Percentiles rank a stretch among this genome's conserved stretches.
Conservation (phyloP, 2,797 vertebrate genomes). For the Dallia pectoralis region DNA sequence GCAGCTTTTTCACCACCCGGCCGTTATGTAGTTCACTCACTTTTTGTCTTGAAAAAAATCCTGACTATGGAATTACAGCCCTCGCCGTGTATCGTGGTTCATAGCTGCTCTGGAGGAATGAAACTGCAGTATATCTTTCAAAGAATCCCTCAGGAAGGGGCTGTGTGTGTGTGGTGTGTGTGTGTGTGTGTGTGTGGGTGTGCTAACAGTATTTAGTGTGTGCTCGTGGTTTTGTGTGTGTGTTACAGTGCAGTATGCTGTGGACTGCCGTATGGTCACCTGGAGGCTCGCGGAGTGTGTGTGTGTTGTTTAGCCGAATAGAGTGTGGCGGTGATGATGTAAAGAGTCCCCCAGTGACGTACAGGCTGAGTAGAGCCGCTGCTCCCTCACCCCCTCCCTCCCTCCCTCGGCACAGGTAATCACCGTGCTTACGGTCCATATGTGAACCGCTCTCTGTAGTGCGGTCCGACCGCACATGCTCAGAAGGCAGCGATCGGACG, state of each 20-base stretch:
- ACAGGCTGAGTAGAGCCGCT: constrained; percentile 69
- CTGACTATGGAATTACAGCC: constrained; percentile 43
- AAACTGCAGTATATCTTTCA: constrained; percentile 65
- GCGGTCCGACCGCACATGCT: constrained; percentile 43
- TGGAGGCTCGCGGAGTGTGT: constrained; percentile 55
- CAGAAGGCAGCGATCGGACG: constrained; percentile 52
- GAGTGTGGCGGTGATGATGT: constrained; percentile 71
- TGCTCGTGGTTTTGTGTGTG: constrained; percentile 7
- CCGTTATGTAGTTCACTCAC: constrained; percentile 39
- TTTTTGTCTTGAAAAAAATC: constrained; percentile 2
- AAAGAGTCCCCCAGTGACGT: constrained; percentile 77
- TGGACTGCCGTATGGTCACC: constrained; percentile 65
- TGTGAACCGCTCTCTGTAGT: constrained; percentile 70
- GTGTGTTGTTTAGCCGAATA: constrained; percentile 64
- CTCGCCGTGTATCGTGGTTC: constrained; percentile 52
- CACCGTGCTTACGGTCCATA: constrained; percentile 80
- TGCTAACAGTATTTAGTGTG: constrained; percentile 7
- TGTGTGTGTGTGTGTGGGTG: constrained; percentile 9
- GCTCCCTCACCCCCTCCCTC: constrained; percentile 53
- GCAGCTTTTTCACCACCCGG: constrained; percentile 35
- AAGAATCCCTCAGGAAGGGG: constrained; percentile 40
- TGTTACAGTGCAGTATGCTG: constrained; percentile 38
- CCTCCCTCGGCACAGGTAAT: constrained; percentile 68
- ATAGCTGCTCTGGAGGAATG: constrained; percentile 56
- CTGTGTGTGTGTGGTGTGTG: constrained; percentile 1